Percentiles rank a stretch among this genome's conserved stretches.
These are phyloP conservation scores for Holothuria leucospilota DNA, from an alignment of 53 echinoderm and acorn worm species.

Conservation along the genomic window DNA sequence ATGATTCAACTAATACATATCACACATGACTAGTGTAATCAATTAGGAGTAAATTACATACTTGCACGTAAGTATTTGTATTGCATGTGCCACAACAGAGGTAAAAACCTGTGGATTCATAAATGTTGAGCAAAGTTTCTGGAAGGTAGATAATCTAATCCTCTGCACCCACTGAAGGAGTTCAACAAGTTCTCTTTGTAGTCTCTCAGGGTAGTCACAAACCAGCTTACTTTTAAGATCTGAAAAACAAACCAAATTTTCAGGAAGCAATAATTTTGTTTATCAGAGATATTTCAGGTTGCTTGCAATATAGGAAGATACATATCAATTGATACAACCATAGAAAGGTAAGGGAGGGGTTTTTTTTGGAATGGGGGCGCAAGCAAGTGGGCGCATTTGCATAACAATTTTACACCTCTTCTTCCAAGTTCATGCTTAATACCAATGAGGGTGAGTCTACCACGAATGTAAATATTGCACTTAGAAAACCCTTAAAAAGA, in stretches of 20 bases:
- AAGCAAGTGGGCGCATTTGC: too few relatives aligned
- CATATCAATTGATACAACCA: too few relatives aligned
- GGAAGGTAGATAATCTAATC: conserved; percentile 45
- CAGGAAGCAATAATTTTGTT: not conserved
- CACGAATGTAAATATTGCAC: too few relatives aligned
- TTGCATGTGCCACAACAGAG: conserved; percentile 47
- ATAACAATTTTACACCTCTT: too few relatives aligned
- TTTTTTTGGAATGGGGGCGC: too few relatives aligned
- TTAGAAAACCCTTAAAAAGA: too few relatives aligned
- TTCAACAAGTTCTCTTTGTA: conserved; percentile 71
- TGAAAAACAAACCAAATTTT: conserved; percentile 18
- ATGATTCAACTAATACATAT: too few relatives aligned
- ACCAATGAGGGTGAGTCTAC: too few relatives aligned
- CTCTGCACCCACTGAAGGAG: conserved; percentile 66
- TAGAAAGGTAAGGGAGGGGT: too few relatives aligned
- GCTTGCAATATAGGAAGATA: too few relatives aligned
- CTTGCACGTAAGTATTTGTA: conserved; percentile 66
- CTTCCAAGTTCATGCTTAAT: too few relatives aligned
- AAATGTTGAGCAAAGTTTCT: conserved; percentile 68
- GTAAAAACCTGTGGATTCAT: conserved; percentile 53
- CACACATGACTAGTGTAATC: too few relatives aligned
- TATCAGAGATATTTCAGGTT: not conserved
- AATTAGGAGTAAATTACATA: conserved; percentile 8
- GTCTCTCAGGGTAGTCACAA: conserved; percentile 22
- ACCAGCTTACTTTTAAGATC: conserved; percentile 62